phyloP scores from a whole-genome alignment of 1,140 invertebrate genomes.

The Drosophila tani region DNA sequence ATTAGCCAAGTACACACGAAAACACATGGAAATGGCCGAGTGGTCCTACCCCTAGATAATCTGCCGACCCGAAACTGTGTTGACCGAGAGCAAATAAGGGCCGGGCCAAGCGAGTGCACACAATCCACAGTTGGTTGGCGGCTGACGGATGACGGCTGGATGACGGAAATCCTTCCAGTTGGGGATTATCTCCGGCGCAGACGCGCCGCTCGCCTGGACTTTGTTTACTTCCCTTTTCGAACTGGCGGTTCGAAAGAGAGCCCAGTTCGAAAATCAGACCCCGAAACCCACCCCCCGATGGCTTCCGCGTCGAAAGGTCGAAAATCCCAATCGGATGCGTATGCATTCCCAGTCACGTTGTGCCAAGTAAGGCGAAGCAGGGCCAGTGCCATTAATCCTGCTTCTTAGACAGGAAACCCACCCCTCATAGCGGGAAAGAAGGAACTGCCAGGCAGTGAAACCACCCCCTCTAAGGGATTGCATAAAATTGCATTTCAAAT shows the following conservation, averaged over 20 bases:
- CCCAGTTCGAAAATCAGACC: slow-evolving; percentile 54
- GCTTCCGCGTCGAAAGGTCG: slow-evolving; percentile 13
- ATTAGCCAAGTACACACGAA: slow-evolving; percentile 63
- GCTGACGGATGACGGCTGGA: slow-evolving; percentile 22
- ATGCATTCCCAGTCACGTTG: slow-evolving; percentile 72
- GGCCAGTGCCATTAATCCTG: slow-evolving; percentile 43
- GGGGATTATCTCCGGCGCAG: slow-evolving; percentile 33
- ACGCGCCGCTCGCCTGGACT: slow-evolving; percentile 54
- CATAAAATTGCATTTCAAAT: slow-evolving; percentile 78
- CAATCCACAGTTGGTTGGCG: slow-evolving; percentile 80
- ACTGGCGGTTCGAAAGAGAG: slow-evolving; percentile 9
- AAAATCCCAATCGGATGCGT: slow-evolving; percentile 51
- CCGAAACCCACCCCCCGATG: slow-evolving; percentile 28
- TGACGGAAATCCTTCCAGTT: slow-evolving; percentile 45
- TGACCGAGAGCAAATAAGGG: slow-evolving; percentile 67
- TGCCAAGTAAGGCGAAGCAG: slow-evolving; percentile 55
- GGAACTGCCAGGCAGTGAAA: slow-evolving; percentile 27
- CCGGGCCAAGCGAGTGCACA: slow-evolving; percentile 24
- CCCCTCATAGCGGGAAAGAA: slow-evolving; percentile 15
- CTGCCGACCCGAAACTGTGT: slow-evolving; percentile 44
- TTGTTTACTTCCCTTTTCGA: slow-evolving; percentile 79
- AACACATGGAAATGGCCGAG: slow-evolving; percentile 16
- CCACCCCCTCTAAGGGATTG: slow-evolving; percentile 46
- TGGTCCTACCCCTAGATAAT: slow-evolving; percentile 42
- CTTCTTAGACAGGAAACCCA: slow-evolving; percentile 39